Evolutionary conservation across 35 echinoderm and acorn worm genomes (phyloP), one percentile per base, ranked within the genome.

Genomic region (Amphiura filiformis): DNA sequence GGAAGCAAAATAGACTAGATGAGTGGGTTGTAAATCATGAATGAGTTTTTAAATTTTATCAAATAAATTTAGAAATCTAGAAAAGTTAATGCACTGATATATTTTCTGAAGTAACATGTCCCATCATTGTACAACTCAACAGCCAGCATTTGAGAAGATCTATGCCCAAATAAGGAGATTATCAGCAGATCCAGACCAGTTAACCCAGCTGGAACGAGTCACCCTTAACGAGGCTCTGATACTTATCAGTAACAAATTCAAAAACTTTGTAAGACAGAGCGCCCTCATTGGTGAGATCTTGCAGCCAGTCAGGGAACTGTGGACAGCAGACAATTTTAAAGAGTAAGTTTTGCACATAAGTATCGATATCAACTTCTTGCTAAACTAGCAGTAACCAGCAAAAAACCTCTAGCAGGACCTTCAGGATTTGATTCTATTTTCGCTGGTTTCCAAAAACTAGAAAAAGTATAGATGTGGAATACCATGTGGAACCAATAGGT

Each of bases 101-200:
- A n/a, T n/a, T n/a, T n/a, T n/a, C n/a, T n/a, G n/a, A n/a, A n/a
- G n/a, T n/a, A n/a, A n/a, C n/a, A n/a, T n/a, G n/a, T n/a, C n/a
- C n/a, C n/a, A n/a, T n/a, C n/a, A n/a, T n/a, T n/a, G n/a, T n/a
- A n/a, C n/a, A n/a, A n/a, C n/a, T n/a, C n/a, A n/a, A n/a, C 77
- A 98, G 96, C 96, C 90, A 39, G 84, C 89, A 80, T 98, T 98
- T 90, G 87, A 94, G 23, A 84, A 92, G 34, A 91, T 98, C 76
- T 91, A 92, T 65, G 49, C 39, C 37, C 88, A 91, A 76, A 86
- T 91, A 0, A 81, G 78, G 56, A 84, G 38, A 5, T 57, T 98
- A 35, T 86, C 86, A 38, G 84, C 56, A 18, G 96, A 98, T 84
- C 89, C 89, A 0, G 90, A 98, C 22, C 92, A 98, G 70, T 87